Evolutionary conservation across 2,888 invertebrate species (phyloP).

Genomic region (Eupithecia inturbata): DNA sequence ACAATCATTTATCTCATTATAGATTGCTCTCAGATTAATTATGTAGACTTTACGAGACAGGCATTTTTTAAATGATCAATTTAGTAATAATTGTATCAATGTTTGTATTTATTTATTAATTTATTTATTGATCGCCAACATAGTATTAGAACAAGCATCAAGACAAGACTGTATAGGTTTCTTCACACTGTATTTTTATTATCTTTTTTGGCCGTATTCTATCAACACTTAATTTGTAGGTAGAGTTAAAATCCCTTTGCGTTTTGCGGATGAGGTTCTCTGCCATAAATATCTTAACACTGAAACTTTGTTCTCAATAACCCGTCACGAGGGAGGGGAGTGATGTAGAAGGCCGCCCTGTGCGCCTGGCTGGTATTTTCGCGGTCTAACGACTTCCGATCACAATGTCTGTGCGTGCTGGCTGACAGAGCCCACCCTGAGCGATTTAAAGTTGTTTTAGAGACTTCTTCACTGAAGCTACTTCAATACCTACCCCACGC

Average conservation of each 20-base stretch:
- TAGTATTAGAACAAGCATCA: no score
- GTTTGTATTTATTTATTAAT: no score
- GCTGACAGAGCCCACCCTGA: not conserved
- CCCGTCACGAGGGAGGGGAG: not conserved
- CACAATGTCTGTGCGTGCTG: conserved; percentile 15
- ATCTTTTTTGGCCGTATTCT: not conserved
- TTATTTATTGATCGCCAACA: no score
- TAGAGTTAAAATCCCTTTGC: no score
- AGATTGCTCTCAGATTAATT: not conserved
- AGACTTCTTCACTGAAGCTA: no score
- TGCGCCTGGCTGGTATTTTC: conserved; percentile 10
- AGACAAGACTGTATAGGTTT: not conserved
- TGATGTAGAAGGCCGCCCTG: conserved; percentile 17
- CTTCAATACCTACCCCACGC: no score
- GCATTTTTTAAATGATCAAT: not conserved
- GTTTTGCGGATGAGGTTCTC: no score
- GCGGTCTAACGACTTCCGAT: conserved; percentile 27
- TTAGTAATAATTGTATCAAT: not conserved
- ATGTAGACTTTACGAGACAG: not conserved
- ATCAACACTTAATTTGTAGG: not conserved
- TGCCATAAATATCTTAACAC: no score
- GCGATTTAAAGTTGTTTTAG: no score
- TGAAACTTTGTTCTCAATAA: not conserved
- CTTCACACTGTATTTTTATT: not conserved
- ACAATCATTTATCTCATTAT: not conserved